Evolutionary conservation across 2,888 invertebrate species (phyloP), one percentile per base, ranked within the genome.

Genomic region (Tetranychus truncatus): DNA sequence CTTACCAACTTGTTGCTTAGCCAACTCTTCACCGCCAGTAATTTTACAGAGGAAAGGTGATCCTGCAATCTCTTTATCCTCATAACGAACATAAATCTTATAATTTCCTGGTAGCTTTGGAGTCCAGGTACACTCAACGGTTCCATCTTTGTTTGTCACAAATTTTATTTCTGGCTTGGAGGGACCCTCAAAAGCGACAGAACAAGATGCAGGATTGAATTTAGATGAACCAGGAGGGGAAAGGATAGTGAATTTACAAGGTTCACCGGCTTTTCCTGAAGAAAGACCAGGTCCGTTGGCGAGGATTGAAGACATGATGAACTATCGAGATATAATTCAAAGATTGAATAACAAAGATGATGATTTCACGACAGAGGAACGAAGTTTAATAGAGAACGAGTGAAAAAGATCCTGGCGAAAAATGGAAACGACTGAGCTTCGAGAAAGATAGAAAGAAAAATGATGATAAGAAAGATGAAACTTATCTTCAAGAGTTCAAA

Each of bases 281-380:
- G n/a, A 24, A 18, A 74, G 74, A 21, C 74, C 74, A 18, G 66
- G 67, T 11, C 74, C 74, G 44, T 74, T 74, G 7, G 74, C 74
- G 11, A 73, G 66, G 11, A 73, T 44, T 15, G 82, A 81, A 78
- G 84, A 83, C 71, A 83, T 81, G 45, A 24, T 66, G 9, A 20
- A 34, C 34, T 34, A 34, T 55, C 7, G 11, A 15, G 1, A 55
- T 55, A 55, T 55, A 15, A 55, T 55, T 55, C 15, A 15, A 55
- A 55, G 55, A 55, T 15, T 34, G 15, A 9, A 15, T 55, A 55
- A 55, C 55, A 55, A 9, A 55, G 15, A 9, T 55, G 9, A 15
- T 55, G 55, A 55, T 34, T 34, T 34, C 34, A 34, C 34, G 34
- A 5, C 34, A 34, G 15, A 55, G 55, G 55, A 55, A 55, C 55